Evolutionary conservation across 2,888 invertebrate genomes (phyloP), one percentile per base, ranked within the genome.

Genomic region (Drosophila quinaria): DNA sequence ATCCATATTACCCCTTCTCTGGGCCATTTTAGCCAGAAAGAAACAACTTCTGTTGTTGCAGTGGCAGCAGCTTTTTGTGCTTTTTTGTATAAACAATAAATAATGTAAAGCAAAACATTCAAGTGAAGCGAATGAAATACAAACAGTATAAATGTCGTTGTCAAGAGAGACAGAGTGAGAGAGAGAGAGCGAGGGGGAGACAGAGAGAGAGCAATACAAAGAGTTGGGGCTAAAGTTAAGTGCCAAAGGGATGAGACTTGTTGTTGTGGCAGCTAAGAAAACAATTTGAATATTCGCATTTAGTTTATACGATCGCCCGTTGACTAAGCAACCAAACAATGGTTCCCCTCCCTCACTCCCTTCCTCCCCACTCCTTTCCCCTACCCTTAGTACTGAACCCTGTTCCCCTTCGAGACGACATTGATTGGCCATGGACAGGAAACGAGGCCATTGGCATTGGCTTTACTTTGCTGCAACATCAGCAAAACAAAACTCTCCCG

Each of bases 261-360:
- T 67, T 29, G 22, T 22, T 22, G 61, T 66, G 74, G 70, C 70
- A 76, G 66, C 71, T 63, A 82, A 67, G 79, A 86, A 83, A 83
- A 79, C 77, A 83, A 79, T 83, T 86, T 79, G 64, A 65, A 70
- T 76, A 67, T 74, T 61, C 61, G 42, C 61, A 67, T 66, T 69
- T 56, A 51, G 41, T 72, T 59, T 69, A 46, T 60, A 54, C 58
- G 74, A 74, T 74, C 74, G 55, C 17, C 49, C 74, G 74, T 74
- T 74, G 74, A 74, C 74, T 55, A 65, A 74, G 74, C 74, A 74
- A 74, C 74, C 74, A 59, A 73, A 64, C 72, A 70, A 63, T 9
- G 29, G 4, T 5, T 15, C 19, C 17, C 33, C 49, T 3, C 19
- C 5, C 15, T 19, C 13, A 10, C 17, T 17, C 37, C 13, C 25